These are phyloP conservation scores for Alethe castanea DNA, from an alignment of 2,113 vertebrate genomes.

Conservation along the genomic window DNA sequence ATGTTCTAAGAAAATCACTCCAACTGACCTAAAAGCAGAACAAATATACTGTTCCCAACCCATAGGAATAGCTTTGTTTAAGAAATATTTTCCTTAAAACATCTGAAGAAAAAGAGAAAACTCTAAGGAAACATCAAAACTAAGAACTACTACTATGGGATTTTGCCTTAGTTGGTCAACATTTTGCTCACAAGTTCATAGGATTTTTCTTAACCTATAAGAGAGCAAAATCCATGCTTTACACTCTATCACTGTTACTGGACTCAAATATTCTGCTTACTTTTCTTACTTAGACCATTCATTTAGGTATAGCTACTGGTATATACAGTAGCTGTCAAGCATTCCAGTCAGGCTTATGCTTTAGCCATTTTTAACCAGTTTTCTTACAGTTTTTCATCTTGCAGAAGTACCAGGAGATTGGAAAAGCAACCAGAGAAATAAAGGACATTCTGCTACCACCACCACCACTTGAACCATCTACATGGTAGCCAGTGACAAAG, in stretches of 20 bases:
- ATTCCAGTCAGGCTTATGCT: not conserved
- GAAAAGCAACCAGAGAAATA: not conserved
- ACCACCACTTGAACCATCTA: not conserved
- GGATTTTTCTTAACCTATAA: not conserved
- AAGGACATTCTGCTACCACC: not conserved
- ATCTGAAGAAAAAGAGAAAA: not conserved
- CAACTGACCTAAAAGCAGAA: conserved; percentile 36
- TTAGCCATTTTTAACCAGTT: not conserved
- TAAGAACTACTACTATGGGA: not conserved
- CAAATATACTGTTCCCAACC: not conserved
- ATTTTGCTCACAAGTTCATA: not conserved
- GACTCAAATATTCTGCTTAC: not conserved
- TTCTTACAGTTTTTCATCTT: not conserved
- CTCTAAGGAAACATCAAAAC: not conserved
- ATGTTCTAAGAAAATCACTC: conserved; percentile 47
- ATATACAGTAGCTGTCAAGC: not conserved
- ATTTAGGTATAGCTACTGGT: not conserved
- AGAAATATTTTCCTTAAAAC: not conserved
- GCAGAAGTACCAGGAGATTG: not conserved
- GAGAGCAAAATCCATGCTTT: not conserved
- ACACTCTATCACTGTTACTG: not conserved
- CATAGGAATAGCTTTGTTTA: not conserved
- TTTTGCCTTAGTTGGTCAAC: not conserved
- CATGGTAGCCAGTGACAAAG: not conserved
- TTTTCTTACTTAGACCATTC: not conserved